Base-by-base conservation (phyloP, 2,797 vertebrate species). In the Nannoperca australis region DNA sequence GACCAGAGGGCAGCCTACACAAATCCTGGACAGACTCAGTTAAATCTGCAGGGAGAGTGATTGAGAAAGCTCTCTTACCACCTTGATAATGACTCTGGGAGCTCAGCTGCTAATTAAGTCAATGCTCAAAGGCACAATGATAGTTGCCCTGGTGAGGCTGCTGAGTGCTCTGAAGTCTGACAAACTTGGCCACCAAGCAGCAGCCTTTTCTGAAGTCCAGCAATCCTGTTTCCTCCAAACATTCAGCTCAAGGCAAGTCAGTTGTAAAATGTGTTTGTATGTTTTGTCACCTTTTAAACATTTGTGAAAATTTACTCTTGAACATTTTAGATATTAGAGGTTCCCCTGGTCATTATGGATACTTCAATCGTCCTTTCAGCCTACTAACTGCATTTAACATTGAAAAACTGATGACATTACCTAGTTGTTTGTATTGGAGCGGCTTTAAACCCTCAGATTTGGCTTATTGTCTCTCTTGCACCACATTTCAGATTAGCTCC, bases 21-120 rank as follows among this genome's bases (percentile, higher is more conserved):
- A 63, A 70, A 72, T 69, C 53, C 67, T 81, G 50, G 63, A 73
- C 50, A 56, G 58, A 71, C 69, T 78, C 68, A 69, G 24, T 56
- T 15, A 74, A 56, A 77, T 74, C 81, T 78, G 77, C 8, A 51
- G 58, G 47, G 76, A 64, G 27, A 70, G 34, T 34, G 68, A 72
- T 32, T 70, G 71, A 67, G 47, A 60, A 76, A 66, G 58, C 27
- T 71, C 45, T 70, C 59, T 58, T 79, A 38, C 47, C 61, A 80
- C 78, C 76, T 83, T 73, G 61, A 82, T 83, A 78, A 84, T 72
- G 64, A 82, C 56, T 88, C 67, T 70, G 14, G 68, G 74, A 70
- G 72, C 49, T 73, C 73, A 70, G 87, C 55, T 73, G 70, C 82
- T 90, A 86, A 89, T 88, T 81, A 84, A 67, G 68, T 76, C 59